phyloP scores from a whole-genome alignment of 2,797 vertebrate genomes.

The Tangara arthus region DNA sequence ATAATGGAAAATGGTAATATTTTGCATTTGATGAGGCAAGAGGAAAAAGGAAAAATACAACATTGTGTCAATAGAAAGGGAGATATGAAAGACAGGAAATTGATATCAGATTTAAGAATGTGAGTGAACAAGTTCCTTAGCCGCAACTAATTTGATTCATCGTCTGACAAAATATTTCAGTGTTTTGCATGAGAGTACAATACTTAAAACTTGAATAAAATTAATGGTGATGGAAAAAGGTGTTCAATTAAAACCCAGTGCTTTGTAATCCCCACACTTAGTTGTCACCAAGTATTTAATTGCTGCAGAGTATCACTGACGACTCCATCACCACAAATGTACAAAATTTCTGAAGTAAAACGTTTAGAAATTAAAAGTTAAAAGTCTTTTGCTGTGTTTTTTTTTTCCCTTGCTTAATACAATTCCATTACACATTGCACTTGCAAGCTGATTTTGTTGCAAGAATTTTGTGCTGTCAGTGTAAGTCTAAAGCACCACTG shows the following conservation, averaged over 20 bases:
- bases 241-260: constrained; percentile 61
- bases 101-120: constrained; percentile 28
- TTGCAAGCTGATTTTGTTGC: neutral
- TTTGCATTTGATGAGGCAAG: neutral
- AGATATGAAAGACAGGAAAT: constrained; percentile 18
- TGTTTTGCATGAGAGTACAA: constrained; percentile 15
- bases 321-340: neutral
- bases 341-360: neutral
- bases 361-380: constrained; percentile 10
- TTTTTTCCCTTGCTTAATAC: neutral
- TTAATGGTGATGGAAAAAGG: constrained; percentile 53
- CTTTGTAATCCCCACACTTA: constrained; percentile 36
- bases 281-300: constrained; percentile 4
- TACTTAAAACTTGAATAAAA: constrained; percentile 63
- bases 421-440: neutral
- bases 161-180: constrained; percentile 47
- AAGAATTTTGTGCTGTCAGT: neutral
- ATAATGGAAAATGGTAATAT: constrained; percentile 8
- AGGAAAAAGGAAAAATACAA: neutral
- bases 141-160: constrained; percentile 48
- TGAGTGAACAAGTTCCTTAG: constrained; percentile 41
- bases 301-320: constrained; percentile 23
- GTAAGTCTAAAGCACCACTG: neutral
- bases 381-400: neutral
- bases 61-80: neutral